These are phyloP conservation scores for Brachypteracias leptosomus DNA, from an alignment of 2,113 vertebrate genomes.

Conservation along the genomic window DNA sequence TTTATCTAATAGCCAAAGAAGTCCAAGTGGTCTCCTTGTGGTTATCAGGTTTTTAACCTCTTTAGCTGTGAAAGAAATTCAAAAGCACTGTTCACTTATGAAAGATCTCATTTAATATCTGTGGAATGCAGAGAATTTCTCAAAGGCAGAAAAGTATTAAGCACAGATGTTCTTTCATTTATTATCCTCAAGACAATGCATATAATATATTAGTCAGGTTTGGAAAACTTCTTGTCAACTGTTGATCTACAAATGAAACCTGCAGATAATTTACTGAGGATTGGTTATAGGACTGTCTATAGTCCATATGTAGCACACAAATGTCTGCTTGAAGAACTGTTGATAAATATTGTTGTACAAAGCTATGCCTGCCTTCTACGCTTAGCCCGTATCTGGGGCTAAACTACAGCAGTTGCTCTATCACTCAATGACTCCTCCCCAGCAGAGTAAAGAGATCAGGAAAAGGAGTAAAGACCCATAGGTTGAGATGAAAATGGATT, in stretches of 20 bases:
- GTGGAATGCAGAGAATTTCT: conserved; percentile 21
- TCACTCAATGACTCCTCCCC: no score
- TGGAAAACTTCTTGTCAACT: not conserved
- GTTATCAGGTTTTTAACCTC: not conserved
- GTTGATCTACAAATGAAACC: not conserved
- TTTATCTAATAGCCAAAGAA: not conserved
- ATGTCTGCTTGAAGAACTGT: not conserved
- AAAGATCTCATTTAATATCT: conserved; percentile 10
- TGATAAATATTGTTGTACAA: not conserved
- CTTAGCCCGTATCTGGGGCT: no score
- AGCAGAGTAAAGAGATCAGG: no score
- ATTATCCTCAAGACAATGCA: conserved; percentile 1
- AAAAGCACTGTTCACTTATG: not conserved
- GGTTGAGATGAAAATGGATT: no score
- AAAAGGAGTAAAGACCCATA: no score
- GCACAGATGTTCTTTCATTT: conserved; percentile 47
- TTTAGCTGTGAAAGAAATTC: conserved; percentile 2
- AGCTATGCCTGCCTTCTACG: not conserved
- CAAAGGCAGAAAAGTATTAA: not conserved
- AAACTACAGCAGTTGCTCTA: no score
- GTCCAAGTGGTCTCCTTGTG: not conserved
- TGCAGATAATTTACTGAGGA: not conserved
- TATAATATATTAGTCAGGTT: not conserved
- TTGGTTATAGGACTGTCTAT: not conserved
- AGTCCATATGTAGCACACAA: not conserved